These are phyloP conservation scores for Ochotona curzoniae DNA, from an alignment of 2,113 vertebrate species.

Conservation along the genomic window DNA sequence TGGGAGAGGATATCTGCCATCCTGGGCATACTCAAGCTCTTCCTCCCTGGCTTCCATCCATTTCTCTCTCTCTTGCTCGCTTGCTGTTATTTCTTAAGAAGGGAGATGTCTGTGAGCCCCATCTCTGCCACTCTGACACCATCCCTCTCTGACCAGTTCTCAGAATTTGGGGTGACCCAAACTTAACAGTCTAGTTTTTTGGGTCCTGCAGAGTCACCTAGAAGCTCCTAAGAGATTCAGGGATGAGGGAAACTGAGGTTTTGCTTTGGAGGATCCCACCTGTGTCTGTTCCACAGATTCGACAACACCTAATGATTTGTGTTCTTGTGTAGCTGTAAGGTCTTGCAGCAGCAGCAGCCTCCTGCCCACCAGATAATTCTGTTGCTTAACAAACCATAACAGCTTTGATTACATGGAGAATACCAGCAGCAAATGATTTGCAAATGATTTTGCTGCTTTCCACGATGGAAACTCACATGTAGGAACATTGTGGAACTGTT, in stretches of 20 bases:
- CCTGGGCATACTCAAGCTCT: neutral
- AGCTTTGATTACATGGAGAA: constrained; percentile 69
- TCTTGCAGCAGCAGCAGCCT: constrained; percentile 44
- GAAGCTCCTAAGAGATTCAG: neutral
- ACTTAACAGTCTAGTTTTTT: neutral
- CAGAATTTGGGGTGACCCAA: neutral
- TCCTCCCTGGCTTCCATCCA: too few species aligned
- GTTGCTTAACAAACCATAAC: constrained; percentile 75
- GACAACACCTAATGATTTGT: constrained; percentile 31
- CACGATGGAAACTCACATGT: constrained; percentile 58
- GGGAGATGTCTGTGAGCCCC: neutral
- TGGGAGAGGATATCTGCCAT: too few species aligned
- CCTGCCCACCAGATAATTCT: constrained; percentile 68
- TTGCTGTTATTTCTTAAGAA: neutral
- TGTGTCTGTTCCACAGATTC: constrained; percentile 6
- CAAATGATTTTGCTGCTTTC: constrained; percentile 71
- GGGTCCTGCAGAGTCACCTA: neutral
- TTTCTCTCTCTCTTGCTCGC: neutral
- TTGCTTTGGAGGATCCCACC: neutral
- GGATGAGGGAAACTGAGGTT: neutral
- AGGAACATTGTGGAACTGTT: constrained; percentile 55
- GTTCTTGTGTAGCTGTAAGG: constrained; percentile 47
- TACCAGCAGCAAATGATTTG: constrained; percentile 57
- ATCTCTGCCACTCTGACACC: neutral
- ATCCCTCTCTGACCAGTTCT: constrained; percentile 1